Base-by-base conservation (phyloP, 2,888 invertebrate genomes). In the Ophion ellenae region DNA sequence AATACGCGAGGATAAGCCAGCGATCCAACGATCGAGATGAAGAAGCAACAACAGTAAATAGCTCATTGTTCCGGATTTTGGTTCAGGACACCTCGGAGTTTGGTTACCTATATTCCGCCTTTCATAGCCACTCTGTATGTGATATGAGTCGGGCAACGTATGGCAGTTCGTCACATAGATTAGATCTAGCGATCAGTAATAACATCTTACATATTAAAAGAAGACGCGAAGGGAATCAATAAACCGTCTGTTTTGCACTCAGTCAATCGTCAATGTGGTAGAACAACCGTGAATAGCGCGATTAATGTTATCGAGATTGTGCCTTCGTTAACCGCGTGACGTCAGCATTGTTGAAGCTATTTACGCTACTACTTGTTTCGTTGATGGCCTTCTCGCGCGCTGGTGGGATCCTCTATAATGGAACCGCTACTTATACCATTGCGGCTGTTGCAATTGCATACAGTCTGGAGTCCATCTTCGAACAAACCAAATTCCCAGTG, bases 391-490 rank as follows among this genome's bases (percentile, higher is more conserved):
- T 79, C 57, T 17, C 11, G 17, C 20, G 24, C 17, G 63, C 17
- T 47, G 47, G 28, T 40, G 40, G 45, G 17, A 10, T 66, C 40
- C 59, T 59, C 57, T 40, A n/a, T 69, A 45, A 64, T 32, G 75
- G 66, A 47, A 45, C 57, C 66, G 64, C 20, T 64, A 76, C 66
- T 80, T 76, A 64, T 84, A 47, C 32, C 47, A 4, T 24, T 40
- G 53, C 24, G 47, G 20, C 5, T 24, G 2, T 53, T 63, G 36
- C 20, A 70, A 20, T 64, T 45, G 76, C 47, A 14, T 14, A 47
- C 14, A 47, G 47, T 47, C 47, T 2, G 47, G 47, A 14, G 14
- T 47, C 47, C 47, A 47, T 47, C 14, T 47, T 47, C 14, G 47
- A 47, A 47, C 61, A 61, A 61, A n/a, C 11, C 6, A n/a, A 61